These are phyloP conservation scores for Corythaeola cristata DNA, from an alignment of 2,113 vertebrate genomes.

Conservation along the genomic window DNA sequence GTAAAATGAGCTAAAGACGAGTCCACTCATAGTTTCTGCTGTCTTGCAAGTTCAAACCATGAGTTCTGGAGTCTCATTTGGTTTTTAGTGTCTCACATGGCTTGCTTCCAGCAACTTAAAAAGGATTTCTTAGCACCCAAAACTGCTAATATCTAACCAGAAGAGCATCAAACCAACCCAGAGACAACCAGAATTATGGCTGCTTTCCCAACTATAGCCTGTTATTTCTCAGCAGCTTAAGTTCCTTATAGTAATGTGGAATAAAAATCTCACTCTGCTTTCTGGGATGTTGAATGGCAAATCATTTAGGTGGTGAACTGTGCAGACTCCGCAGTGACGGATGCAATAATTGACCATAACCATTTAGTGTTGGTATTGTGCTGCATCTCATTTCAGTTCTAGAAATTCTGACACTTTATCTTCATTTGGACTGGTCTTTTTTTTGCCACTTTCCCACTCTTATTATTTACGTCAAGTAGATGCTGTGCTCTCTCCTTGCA, in stretches of 20 bases:
- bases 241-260: fast-evolving
- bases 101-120: background rate
- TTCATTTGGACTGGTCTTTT: background rate
- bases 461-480: background rate
- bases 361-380: background rate
- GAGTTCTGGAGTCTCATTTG: background rate
- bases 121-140: background rate
- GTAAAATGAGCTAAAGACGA: background rate
- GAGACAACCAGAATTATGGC: background rate
- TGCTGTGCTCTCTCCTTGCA: background rate
- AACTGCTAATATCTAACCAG: background rate
- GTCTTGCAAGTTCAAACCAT: background rate
- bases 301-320: background rate
- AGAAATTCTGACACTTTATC: background rate
- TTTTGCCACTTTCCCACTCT: background rate
- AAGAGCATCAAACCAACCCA: background rate
- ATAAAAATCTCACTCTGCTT: background rate
- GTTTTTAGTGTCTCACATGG: background rate
- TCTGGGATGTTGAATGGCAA: background rate
- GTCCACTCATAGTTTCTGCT: background rate
- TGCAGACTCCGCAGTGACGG: background rate
- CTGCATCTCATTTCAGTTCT: background rate
- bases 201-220: background rate
- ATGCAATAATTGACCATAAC: background rate
- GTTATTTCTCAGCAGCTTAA: background rate